Evolutionary conservation across 2,888 invertebrate genomes (phyloP).

Genomic region (Aleiodes testaceus): DNA sequence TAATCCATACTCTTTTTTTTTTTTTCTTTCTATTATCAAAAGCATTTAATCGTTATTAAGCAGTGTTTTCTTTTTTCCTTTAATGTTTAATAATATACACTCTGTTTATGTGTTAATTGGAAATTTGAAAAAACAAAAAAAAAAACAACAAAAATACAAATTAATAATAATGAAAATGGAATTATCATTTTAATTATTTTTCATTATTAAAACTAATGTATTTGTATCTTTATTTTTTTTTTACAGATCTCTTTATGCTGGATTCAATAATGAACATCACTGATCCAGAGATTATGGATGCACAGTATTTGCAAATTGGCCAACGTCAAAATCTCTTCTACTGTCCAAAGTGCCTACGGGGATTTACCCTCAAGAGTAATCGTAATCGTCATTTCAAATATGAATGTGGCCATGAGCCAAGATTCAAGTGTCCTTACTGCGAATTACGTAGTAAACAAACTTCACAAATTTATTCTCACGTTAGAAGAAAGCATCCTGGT

Average conservation of each 20-base stretch:
- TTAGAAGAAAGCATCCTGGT: conserved; percentile 65
- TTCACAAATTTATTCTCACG: conserved; percentile 68
- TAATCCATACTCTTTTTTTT: not conserved
- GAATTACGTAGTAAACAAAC: conserved; percentile 67
- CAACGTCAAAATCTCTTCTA: conserved; percentile 52
- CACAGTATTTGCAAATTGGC: conserved; percentile 9
- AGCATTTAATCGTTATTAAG: not conserved
- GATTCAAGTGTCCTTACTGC: conserved; percentile 72
- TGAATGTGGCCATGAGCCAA: conserved; percentile 70
- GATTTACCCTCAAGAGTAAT: conserved; percentile 63
- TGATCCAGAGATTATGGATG: conserved; percentile 36
- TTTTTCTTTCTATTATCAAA: not conserved
- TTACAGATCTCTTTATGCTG: conserved; percentile 58
- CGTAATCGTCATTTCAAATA: conserved; percentile 68
- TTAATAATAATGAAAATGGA: not conserved
- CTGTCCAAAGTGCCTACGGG: conserved; percentile 64
- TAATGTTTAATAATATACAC: not conserved
- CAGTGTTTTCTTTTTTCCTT: not conserved
- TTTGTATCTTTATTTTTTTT: conserved; percentile 43
- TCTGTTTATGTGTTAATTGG: not conserved
- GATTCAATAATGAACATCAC: conserved; percentile 52
- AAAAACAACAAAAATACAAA: not conserved
- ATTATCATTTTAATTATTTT: too few species aligned
- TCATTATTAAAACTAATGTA: conserved; percentile 33
- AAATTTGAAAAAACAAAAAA: too few species aligned